These are phyloP conservation scores for Neosilurus hyrtlii DNA, from an alignment of 2,797 vertebrate genomes.

Conservation along the genomic window DNA sequence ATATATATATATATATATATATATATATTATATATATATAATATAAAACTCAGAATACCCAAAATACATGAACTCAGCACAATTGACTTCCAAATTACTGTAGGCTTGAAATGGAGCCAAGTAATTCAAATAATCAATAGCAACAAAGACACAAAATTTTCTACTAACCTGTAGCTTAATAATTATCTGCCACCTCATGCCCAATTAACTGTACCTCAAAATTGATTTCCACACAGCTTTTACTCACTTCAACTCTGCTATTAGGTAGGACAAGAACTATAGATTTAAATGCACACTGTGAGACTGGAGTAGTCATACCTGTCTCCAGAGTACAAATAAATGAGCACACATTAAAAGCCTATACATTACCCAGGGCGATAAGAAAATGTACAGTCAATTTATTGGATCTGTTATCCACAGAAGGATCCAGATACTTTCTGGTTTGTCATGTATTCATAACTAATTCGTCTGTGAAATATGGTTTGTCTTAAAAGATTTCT, in stretches of 20 bases:
- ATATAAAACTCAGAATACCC: no score
- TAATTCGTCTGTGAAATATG: neutral
- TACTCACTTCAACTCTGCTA: neutral
- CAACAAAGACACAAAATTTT: neutral
- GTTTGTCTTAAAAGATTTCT: neutral
- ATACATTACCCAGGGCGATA: conserved; percentile 28
- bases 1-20: no score
- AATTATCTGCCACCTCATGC: neutral
- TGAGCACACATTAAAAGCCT: conserved; percentile 29
- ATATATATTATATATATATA: no score
- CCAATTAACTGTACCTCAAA: neutral
- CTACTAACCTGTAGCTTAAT: neutral
- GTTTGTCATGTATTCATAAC: neutral
- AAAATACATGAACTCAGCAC: neutral
- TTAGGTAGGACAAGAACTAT: neutral
- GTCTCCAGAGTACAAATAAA: conserved; percentile 33
- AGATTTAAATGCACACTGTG: neutral
- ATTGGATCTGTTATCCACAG: neutral
- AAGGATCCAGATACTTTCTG: neutral
- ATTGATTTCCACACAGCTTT: conserved; percentile 2
- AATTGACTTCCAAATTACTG: neutral
- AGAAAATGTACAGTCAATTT: neutral
- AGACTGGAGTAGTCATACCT: neutral
- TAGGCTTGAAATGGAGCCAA: neutral
- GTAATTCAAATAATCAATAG: neutral